phyloP scores from a whole-genome alignment of 2,888 invertebrate species.

The Microctonus brassicae region DNA sequence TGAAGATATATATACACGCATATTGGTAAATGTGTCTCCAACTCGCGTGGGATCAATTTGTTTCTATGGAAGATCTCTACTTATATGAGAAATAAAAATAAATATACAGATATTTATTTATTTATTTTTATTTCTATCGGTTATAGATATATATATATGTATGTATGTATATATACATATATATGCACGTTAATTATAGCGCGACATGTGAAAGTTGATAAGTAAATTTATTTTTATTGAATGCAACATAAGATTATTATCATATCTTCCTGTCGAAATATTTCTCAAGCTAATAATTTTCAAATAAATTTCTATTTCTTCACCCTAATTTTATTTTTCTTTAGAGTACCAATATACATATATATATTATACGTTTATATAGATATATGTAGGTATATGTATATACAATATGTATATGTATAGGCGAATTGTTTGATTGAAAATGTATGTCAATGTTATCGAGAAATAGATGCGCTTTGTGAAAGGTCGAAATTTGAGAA shows the following conservation, averaged over 20 bases:
- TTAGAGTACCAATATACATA: too few species aligned
- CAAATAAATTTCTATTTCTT: neutral
- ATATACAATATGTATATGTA: neutral
- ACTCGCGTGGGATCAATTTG: slow-evolving; percentile 22
- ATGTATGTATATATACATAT: neutral
- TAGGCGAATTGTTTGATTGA: neutral
- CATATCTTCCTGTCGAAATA: neutral
- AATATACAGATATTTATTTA: neutral
- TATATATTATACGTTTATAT: too few species aligned
- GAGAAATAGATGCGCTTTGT: neutral
- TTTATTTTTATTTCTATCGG: too few species aligned
- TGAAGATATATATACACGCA: too few species aligned
- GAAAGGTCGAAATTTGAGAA: slow-evolving; percentile 25
- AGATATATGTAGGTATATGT: too few species aligned
- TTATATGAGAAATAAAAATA: neutral
- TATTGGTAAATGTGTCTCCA: neutral
- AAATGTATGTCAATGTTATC: neutral
- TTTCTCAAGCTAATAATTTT: neutral
- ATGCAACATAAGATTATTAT: neutral
- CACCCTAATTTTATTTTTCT: neutral
- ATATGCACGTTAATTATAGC: neutral
- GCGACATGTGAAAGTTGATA: slow-evolving; percentile 2
- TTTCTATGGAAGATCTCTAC: slow-evolving; percentile 7
- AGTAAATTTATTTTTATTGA: neutral
- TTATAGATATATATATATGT: neutral